phyloP scores from a whole-genome alignment of 2,888 invertebrate genomes.

The Eudemis profundana region DNA sequence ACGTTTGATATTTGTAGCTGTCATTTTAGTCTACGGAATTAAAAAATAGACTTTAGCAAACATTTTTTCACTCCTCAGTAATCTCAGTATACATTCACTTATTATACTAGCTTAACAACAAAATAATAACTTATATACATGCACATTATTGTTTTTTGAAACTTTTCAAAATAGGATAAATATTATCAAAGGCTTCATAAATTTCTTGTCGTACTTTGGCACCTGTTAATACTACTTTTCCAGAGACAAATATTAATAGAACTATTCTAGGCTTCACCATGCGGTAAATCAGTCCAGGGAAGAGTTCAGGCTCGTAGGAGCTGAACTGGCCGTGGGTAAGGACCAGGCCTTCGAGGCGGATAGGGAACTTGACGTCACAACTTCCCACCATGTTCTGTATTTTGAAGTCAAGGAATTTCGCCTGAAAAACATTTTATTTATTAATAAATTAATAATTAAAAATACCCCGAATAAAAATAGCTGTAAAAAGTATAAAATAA shows the following conservation, averaged over 20 bases:
- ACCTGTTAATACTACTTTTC: constrained; percentile 99
- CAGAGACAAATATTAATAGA: constrained; percentile 98
- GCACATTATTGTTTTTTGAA: constrained; percentile 92
- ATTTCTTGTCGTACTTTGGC: constrained; percentile 97
- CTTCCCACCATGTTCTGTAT: constrained; percentile 93
- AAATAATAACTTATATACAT: constrained; percentile 32
- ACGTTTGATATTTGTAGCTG: too few relatives aligned
- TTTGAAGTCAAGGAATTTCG: constrained; percentile 92
- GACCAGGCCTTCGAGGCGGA: constrained; percentile 90
- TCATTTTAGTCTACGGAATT: too few relatives aligned
- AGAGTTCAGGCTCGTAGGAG: constrained; percentile 98
- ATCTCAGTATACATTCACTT: background rate
- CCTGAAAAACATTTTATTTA: constrained; percentile 80
- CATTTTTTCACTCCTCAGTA: background rate
- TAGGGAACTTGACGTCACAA: constrained; percentile 91
- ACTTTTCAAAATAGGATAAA: constrained; percentile 97
- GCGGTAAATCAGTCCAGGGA: constrained; percentile 99
- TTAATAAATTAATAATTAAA: constrained; percentile 3
- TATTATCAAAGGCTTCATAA: constrained; percentile 98
- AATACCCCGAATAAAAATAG: too few relatives aligned
- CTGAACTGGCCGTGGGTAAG: constrained; percentile 91
- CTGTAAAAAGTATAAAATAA: too few relatives aligned
- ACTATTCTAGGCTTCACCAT: constrained; percentile 99
- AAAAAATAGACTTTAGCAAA: background rate
- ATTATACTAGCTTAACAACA: constrained; percentile 19